phyloP scores from a whole-genome alignment of 2,888 invertebrate genomes.

The Bombylius discolor region DNA sequence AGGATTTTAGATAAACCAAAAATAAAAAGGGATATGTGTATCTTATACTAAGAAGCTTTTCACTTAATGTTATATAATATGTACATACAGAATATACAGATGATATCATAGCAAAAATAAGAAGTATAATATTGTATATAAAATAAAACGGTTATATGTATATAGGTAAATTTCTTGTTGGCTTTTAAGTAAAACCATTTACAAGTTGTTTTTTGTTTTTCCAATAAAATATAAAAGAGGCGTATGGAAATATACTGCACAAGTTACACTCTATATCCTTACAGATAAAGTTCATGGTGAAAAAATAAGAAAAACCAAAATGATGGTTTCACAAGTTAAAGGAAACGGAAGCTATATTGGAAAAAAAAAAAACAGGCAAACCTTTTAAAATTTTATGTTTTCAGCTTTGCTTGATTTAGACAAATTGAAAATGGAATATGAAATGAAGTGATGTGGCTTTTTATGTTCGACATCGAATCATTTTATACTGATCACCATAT shows the following conservation, averaged over 20 bases:
- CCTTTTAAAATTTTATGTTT: slow-evolving; percentile 17
- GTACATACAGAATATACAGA: no score
- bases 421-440: slow-evolving; percentile 18
- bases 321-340: not conserved
- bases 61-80: no score
- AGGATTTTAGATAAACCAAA: no score
- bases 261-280: no score
- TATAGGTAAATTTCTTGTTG: not conserved
- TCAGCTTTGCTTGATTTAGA: slow-evolving; percentile 20
- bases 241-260: not conserved
- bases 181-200: not conserved
- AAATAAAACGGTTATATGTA: not conserved
- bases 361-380: not conserved
- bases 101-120: no score
- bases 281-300: no score
- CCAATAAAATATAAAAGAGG: no score
- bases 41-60: no score
- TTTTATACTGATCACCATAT: not conserved
- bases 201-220: not conserved
- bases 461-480: not conserved
- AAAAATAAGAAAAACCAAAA: no score
- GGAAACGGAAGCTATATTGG: not conserved
- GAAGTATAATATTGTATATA: no score
- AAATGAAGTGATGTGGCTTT: slow-evolving; percentile 9
- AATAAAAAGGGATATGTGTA: no score